phyloP scores from a whole-genome alignment of 1,140 invertebrate genomes.

The Lepidurus arcticus region DNA sequence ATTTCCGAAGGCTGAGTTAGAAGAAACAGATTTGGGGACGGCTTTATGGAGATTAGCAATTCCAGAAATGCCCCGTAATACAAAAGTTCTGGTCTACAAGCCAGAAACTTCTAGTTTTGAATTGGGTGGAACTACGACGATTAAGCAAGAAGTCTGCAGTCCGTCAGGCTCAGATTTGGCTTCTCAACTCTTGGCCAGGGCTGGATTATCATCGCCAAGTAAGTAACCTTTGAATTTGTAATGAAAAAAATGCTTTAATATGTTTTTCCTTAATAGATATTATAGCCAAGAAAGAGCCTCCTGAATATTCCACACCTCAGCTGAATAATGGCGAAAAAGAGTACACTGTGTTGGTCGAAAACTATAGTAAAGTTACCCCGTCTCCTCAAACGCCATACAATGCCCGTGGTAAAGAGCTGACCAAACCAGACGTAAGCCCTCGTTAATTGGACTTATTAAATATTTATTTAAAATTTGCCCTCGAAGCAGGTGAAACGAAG shows the following conservation, averaged over 20 bases:
- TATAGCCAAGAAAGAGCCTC: background rate
- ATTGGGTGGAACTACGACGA: background rate
- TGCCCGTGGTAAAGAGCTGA: constrained; percentile 7
- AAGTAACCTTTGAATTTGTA: background rate
- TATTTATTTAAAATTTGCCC: background rate
- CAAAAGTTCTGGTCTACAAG: constrained; percentile 9
- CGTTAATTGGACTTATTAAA: background rate
- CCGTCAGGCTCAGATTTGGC: constrained; percentile 17
- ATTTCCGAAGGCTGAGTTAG: background rate
- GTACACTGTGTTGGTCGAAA: background rate
- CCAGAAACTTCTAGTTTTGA: constrained; percentile 9
- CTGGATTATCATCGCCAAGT: constrained; percentile 10
- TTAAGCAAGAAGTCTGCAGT: constrained; percentile 10
- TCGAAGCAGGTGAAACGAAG: constrained; percentile 67
- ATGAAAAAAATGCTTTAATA: background rate
- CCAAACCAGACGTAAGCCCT: constrained; percentile 30
- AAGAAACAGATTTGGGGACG: background rate
- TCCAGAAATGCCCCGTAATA: constrained; percentile 12
- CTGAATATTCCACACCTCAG: background rate
- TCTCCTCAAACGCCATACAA: constrained; percentile 7
- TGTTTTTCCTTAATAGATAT: background rate
- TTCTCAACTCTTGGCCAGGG: background rate
- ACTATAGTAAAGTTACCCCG: constrained; percentile 10
- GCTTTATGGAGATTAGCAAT: constrained; percentile 19
- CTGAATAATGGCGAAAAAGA: constrained; percentile 8